Evolutionary conservation across 2,888 invertebrate genomes (phyloP).

Genomic region (Lumbricus terrestris): DNA sequence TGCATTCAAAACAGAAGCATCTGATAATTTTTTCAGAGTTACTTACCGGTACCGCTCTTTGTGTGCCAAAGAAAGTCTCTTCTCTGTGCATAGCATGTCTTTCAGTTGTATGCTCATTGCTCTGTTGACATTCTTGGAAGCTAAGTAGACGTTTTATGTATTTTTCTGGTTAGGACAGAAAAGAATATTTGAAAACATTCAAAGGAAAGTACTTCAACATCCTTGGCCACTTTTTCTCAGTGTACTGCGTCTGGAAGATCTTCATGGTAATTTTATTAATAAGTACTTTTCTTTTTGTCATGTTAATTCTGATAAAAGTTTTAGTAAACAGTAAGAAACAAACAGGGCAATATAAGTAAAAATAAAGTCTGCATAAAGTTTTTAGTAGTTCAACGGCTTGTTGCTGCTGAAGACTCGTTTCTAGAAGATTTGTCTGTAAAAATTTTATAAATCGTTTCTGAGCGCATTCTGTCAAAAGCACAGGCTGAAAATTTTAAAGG

Average conservation of each 20-base stretch:
- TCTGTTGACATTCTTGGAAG: neutral
- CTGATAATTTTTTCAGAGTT: neutral
- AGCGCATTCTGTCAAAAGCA: too few species aligned
- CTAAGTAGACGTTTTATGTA: neutral
- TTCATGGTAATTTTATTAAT: constrained; percentile 79
- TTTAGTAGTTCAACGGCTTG: neutral
- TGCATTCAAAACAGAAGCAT: neutral
- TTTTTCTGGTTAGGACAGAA: constrained; percentile 66
- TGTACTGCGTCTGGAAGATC: constrained; percentile 98
- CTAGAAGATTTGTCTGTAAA: neutral
- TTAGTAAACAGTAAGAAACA: neutral
- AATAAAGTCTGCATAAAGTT: neutral
- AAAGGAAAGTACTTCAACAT: constrained; percentile 98
- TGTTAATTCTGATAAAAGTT: neutral
- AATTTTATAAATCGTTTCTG: too few species aligned
- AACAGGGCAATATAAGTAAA: neutral
- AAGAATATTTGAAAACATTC: constrained; percentile 84
- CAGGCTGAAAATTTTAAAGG: too few species aligned
- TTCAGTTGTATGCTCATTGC: neutral
- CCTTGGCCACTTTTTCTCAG: constrained; percentile 94
- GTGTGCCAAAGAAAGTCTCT: neutral
- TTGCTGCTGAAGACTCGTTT: neutral
- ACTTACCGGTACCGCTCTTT: too few species aligned
- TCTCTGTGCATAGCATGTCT: neutral
- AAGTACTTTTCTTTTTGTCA: constrained; percentile 3